phyloP scores from a whole-genome alignment of 2,888 invertebrate species.

The Agrotis exclamationis region DNA sequence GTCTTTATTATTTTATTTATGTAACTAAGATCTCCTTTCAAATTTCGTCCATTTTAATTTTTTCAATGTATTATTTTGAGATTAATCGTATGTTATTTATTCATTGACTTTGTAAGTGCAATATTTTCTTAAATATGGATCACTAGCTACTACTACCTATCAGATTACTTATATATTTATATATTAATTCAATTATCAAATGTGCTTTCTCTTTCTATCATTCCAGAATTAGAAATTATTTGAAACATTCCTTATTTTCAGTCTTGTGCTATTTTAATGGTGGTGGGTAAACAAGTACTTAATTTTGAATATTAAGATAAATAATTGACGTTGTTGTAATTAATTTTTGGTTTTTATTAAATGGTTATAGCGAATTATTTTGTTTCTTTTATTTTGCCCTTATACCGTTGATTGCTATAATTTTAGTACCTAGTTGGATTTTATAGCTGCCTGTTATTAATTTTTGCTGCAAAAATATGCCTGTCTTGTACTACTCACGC shows the following conservation, averaged over 20 bases:
- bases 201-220: constrained; percentile 46
- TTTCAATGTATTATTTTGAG: constrained; percentile 57
- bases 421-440: constrained; percentile 30
- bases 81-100: constrained; percentile 61
- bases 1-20: constrained; percentile 64
- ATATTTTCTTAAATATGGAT: constrained; percentile 56
- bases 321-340: constrained; percentile 79
- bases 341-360: constrained; percentile 87
- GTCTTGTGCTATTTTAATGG: constrained; percentile 71
- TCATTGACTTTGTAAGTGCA: constrained; percentile 63
- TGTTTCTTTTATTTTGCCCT: constrained; percentile 75
- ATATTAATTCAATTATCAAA: constrained; percentile 24
- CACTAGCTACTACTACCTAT: constrained; percentile 35
- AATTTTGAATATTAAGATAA: constrained; percentile 75
- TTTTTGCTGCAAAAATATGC: constrained; percentile 17
- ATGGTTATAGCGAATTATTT: constrained; percentile 81
- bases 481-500: constrained; percentile 1
- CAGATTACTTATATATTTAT: constrained; percentile 31
- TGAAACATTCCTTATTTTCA: constrained; percentile 67
- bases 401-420: constrained; percentile 50
- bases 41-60: constrained; percentile 75
- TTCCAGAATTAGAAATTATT: constrained; percentile 53
- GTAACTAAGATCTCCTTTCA: constrained; percentile 73
- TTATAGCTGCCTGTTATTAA: constrained; percentile 33
- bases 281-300: constrained; percentile 84